Conservation (phyloP, 2,113 vertebrate species). For the Zosterops borbonicus region DNA sequence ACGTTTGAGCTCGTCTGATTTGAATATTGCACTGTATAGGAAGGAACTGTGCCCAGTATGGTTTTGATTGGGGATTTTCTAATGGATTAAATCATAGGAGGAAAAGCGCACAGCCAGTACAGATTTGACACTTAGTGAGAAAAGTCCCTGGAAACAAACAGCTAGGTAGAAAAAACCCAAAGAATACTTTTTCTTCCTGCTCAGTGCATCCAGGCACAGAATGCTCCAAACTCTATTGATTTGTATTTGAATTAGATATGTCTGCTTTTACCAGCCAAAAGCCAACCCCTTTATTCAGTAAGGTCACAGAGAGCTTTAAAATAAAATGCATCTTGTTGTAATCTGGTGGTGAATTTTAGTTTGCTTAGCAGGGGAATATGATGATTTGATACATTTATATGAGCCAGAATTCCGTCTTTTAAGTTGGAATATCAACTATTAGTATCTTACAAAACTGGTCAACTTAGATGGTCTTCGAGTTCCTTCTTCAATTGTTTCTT, state of each 20-base stretch:
- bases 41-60: background rate
- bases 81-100: background rate
- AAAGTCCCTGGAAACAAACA: background rate
- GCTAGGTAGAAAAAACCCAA: background rate
- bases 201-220: background rate
- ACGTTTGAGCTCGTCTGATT: background rate
- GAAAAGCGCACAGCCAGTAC: background rate
- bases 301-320: background rate
- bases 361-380: background rate
- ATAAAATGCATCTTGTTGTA: background rate
- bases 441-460: background rate
- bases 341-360: background rate
- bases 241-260: background rate
- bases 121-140: background rate
- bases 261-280: background rate
- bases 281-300: background rate
- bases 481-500: conserved; percentile 15
- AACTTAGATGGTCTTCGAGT: background rate
- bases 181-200: background rate
- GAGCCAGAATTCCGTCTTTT: background rate
- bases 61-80: background rate
- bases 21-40: background rate
- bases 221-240: background rate
- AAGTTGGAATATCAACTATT: background rate
- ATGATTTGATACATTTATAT: background rate